Conservation (phyloP, 2,797 vertebrate species). For the Molossus molossus region DNA sequence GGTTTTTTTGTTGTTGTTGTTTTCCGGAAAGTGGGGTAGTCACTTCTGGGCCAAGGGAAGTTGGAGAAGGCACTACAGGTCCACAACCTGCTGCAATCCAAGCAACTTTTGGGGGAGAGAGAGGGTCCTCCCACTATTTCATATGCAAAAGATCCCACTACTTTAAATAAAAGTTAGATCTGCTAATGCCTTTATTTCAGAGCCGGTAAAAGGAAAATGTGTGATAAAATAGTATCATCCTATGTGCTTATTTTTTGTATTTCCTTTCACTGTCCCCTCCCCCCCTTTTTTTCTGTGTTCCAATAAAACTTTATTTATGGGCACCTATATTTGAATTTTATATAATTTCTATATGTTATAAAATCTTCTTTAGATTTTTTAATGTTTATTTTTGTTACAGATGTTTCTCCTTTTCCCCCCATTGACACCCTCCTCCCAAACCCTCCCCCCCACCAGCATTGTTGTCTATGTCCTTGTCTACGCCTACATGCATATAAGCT, state of each 20-base stretch:
- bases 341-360: too few species aligned
- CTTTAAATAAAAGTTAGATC: not conserved
- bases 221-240: not conserved
- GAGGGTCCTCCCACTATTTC: not conserved
- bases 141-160: not conserved
- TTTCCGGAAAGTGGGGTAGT: not conserved
- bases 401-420: too few species aligned
- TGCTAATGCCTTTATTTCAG: constrained; percentile 30
- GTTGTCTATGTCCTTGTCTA: too few species aligned
- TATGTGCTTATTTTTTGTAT: not conserved
- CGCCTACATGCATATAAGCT: too few species aligned
- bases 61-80: not conserved
- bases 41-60: not conserved
- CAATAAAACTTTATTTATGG: too few species aligned
- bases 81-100: not conserved
- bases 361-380: too few species aligned
- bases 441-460: too few species aligned
- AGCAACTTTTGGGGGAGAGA: not conserved
- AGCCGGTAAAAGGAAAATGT: not conserved
- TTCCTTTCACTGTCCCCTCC: not conserved
- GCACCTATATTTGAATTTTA: too few species aligned
- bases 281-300: too few species aligned
- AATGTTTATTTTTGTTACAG: too few species aligned
- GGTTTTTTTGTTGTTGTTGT: not conserved
- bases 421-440: too few species aligned